These are phyloP conservation scores for Pangasius krempfi DNA, from an alignment of 2,797 vertebrate species.

Conservation along the genomic window DNA sequence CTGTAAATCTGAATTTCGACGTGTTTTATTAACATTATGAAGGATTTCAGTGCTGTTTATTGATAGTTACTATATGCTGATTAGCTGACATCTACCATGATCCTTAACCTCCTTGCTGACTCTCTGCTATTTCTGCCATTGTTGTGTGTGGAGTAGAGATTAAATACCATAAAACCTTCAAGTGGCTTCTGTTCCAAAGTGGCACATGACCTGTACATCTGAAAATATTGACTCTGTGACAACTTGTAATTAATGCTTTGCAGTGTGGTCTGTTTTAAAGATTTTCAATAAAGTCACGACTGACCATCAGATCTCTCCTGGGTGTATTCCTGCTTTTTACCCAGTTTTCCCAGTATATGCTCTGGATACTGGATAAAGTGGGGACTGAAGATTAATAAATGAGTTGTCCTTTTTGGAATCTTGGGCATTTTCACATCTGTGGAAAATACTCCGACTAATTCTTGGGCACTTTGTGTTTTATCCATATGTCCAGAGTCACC, in stretches of 20 bases:
- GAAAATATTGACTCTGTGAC: slow-evolving; percentile 61
- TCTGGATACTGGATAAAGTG: not conserved
- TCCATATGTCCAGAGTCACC: not conserved
- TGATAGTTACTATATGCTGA: slow-evolving; percentile 1
- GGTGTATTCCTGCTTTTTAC: not conserved
- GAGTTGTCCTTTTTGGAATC: not conserved
- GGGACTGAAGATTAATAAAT: not conserved
- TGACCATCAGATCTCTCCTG: slow-evolving; percentile 61
- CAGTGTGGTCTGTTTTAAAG: slow-evolving; percentile 72
- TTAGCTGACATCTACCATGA: slow-evolving; percentile 65
- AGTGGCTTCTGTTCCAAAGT: slow-evolving; percentile 80
- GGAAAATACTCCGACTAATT: not conserved
- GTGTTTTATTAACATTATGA: not conserved
- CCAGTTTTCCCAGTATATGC: not conserved
- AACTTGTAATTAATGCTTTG: slow-evolving; percentile 72
- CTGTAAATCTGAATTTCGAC: not conserved
- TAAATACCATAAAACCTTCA: slow-evolving; percentile 73
- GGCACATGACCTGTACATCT: slow-evolving; percentile 70
- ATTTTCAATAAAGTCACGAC: slow-evolving; percentile 81
- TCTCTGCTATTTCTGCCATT: slow-evolving; percentile 67
- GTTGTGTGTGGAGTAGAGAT: slow-evolving; percentile 70
- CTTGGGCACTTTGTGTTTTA: not conserved
- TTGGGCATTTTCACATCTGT: not conserved
- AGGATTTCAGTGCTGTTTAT: not conserved
- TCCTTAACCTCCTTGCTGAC: slow-evolving; percentile 73